phyloP scores from a whole-genome alignment of 2,797 vertebrate genomes.

The Rhinichthys osculus region DNA sequence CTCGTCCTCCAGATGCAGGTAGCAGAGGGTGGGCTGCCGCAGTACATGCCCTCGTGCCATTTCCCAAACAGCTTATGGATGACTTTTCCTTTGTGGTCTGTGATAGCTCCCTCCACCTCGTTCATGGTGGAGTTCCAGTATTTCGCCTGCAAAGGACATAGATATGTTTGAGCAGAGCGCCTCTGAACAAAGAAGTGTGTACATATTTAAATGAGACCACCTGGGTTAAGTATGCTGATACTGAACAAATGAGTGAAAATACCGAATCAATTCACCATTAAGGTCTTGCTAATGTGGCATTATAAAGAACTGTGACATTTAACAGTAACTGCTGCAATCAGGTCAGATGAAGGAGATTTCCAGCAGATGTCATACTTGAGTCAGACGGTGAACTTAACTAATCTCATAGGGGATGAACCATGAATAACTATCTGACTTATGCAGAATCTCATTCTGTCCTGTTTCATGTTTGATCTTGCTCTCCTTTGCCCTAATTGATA shows the following conservation, averaged over 20 bases:
- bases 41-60: constrained; percentile 94
- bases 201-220: background rate
- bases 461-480: background rate
- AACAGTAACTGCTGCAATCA: background rate
- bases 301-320: constrained; percentile 12
- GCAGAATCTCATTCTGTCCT: background rate
- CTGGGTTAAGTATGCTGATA: background rate
- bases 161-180: background rate
- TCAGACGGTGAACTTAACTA: constrained; percentile 31
- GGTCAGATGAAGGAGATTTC: constrained; percentile 12
- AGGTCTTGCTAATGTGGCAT: background rate
- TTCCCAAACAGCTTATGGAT: constrained; percentile 91
- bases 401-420: background rate
- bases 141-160: constrained; percentile 81
- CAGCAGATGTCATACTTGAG: constrained; percentile 67
- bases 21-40: constrained; percentile 85
- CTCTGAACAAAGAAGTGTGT: background rate
- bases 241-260: background rate
- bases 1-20: constrained; percentile 95
- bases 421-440: constrained; percentile 27
- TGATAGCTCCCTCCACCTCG: constrained; percentile 90
- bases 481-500: constrained; percentile 9
- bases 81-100: constrained; percentile 87
- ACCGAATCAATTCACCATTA: background rate
- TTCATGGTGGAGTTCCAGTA: constrained; percentile 95